These are phyloP conservation scores for Eurytoma californica DNA, from an alignment of 2,888 invertebrate genomes.

Conservation along the genomic window DNA sequence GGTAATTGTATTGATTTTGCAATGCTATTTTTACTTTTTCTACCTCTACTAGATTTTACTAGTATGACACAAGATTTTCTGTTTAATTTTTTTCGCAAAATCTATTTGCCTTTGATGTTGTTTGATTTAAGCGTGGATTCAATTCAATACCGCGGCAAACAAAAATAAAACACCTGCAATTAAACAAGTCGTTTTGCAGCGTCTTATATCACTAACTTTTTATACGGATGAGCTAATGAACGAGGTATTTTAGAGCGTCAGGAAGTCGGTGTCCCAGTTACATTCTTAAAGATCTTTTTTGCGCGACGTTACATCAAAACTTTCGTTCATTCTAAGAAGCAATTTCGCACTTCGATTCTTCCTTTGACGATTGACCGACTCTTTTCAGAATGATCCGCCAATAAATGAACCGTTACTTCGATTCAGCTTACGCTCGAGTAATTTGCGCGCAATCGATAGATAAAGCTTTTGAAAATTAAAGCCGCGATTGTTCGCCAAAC, in stretches of 20 bases:
- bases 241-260: not conserved
- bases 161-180: too few relatives aligned
- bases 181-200: too few relatives aligned
- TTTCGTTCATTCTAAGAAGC: slow-evolving; percentile 28
- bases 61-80: too few relatives aligned
- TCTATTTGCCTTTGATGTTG: too few relatives aligned
- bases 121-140: too few relatives aligned
- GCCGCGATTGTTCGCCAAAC: not conserved
- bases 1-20: too few relatives aligned
- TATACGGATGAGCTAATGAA: not conserved
- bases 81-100: too few relatives aligned
- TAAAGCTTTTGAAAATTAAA: not conserved
- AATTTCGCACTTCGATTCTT: slow-evolving; percentile 5
- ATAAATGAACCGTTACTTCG: not conserved
- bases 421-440: not conserved
- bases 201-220: too few relatives aligned
- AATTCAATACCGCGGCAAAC: too few relatives aligned
- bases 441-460: not conserved
- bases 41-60: too few relatives aligned
- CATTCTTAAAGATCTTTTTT: not conserved
- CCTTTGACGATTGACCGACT: not conserved
- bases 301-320: slow-evolving; percentile 17
- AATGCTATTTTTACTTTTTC: too few relatives aligned
- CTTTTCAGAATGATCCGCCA: not conserved
- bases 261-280: slow-evolving; percentile 10